Base-by-base conservation (phyloP, 2,888 invertebrate genomes). In the Asteroscopus sphinx region DNA sequence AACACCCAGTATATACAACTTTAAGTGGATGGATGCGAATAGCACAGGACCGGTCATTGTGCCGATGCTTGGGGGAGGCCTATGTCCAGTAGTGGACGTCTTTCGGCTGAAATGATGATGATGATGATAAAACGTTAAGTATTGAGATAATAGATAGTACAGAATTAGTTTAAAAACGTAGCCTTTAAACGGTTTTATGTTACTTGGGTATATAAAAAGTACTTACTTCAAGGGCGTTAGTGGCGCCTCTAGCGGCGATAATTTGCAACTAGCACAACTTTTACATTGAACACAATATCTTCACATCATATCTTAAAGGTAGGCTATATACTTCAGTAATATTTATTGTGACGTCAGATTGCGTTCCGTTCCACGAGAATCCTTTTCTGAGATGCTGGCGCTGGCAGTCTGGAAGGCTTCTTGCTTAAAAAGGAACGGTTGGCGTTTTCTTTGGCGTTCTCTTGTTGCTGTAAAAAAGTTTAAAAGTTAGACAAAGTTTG, bases 401-500 rank as follows among this genome's bases (percentile, higher is more conserved):
- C 91, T 25, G 87, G 92, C 9, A 94, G 80, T 33, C 88, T 90
- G 0, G 94, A 93, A 0, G 87, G 86, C 44, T 89, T 91, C 71
- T 85, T 87, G 57, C 62, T 8, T 51, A 78, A 75, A 1, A 77
- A 63, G 32, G 81, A 75, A 9, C 82, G 85, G 58, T 82, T 80
- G 0, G 79, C 68, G 67, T 94, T 94, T 73, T 94, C 94, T 65
- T 93, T 93, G 67, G 87, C 86, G 3, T 78, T 58, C 12, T 72
- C 77, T 13, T 87, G 81, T 63, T 84, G 81, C 36, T 81, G 77
- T 84, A 80, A 75, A 11, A 71, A 37, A 25, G 40, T 35, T 30
- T 6, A 8, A 28, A 46, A 1, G 7, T 26, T n/a, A 21, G 17
- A 4, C 17, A 4, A 21, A 21, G 4, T 21, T 21, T 21, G 17